phyloP scores from a whole-genome alignment of 1,140 invertebrate species.

The Aphelinus atriplicis region DNA sequence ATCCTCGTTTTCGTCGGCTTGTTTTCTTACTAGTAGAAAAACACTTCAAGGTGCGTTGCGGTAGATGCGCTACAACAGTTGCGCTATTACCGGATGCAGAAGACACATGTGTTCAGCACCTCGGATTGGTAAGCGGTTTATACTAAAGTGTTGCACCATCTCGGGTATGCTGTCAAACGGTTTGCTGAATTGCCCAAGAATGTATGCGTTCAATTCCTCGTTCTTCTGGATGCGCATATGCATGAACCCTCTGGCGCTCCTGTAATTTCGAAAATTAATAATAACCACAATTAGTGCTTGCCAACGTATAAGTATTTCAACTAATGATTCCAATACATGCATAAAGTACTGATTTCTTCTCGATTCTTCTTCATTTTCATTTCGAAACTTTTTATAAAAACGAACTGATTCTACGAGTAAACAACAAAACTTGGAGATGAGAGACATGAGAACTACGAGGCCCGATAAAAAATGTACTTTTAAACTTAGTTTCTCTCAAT shows the following conservation, averaged over 20 bases:
- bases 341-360: background rate
- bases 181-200: conserved; percentile 90
- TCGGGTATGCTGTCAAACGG: conserved; percentile 90
- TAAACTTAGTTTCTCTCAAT: too few species aligned
- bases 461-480: too few species aligned
- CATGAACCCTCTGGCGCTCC: conserved; percentile 93
- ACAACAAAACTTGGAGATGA: too few species aligned
- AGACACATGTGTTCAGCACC: conserved; percentile 96
- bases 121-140: conserved; percentile 90
- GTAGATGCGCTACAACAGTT: conserved; percentile 76
- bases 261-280: conserved; percentile 62
- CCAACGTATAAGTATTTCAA: too few species aligned
- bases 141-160: conserved; percentile 92
- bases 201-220: conserved; percentile 77
- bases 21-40: conserved; percentile 24
- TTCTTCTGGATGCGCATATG: conserved; percentile 91
- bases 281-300: too few species aligned
- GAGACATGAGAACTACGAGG: too few species aligned
- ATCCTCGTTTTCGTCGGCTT: background rate
- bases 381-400: too few species aligned
- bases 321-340: too few species aligned
- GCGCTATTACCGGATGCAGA: conserved; percentile 86
- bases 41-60: conserved; percentile 62
- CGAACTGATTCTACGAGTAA: too few species aligned
- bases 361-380: background rate